Base-by-base conservation (phyloP, 2,113 vertebrate genomes). In the Megaptera novaeangliae region DNA sequence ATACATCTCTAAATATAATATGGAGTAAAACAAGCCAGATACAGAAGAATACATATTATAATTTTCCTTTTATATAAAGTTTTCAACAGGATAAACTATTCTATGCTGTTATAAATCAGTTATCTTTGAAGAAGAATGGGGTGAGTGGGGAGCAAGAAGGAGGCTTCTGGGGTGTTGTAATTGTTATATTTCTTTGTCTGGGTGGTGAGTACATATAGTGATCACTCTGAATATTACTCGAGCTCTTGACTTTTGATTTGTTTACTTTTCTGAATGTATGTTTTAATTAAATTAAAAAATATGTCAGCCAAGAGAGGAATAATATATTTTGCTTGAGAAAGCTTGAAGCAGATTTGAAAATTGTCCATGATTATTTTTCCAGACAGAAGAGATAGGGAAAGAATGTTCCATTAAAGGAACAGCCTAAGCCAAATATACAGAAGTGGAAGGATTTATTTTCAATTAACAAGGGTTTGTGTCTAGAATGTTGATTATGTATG, bases 311-410 rank as follows among this genome's bases (percentile, higher is more conserved):
- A 85, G 34, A 69, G 25, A 84, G 5, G 17, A 80, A 36, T 15
- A 91, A 34, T 52, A 12, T 85, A 39, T 93, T 97, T 95, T 92
- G 4, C 68, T 71, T 91, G 64, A 93, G 77, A 96, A 86, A 1
- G 34, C 25, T 69, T 91, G 55, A 66, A 83, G 13, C 14, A 61
- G 7, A 92, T 39, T 84, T 93, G 49, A 92, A 96, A 82, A 78
- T 39, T 90, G 49, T 9, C 44, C 78, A 52, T 95, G 15, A 63
- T 94, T 86, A 49, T 93, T 91, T 94, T 89, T 44, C 17, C 6
- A 74, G 44, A 80, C 14, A 87, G 39, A 72, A 94, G 12, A 91
- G 34, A 69, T 68, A 46, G 14, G 39, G n/a, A 93, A 95, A 72
- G 36, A 81, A 41, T 61, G 77, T 61, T 88, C 71, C 5, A 82